These are phyloP conservation scores for Phenacoccus solenopsis DNA, from an alignment of 1,140 invertebrate genomes.

Conservation along the genomic window DNA sequence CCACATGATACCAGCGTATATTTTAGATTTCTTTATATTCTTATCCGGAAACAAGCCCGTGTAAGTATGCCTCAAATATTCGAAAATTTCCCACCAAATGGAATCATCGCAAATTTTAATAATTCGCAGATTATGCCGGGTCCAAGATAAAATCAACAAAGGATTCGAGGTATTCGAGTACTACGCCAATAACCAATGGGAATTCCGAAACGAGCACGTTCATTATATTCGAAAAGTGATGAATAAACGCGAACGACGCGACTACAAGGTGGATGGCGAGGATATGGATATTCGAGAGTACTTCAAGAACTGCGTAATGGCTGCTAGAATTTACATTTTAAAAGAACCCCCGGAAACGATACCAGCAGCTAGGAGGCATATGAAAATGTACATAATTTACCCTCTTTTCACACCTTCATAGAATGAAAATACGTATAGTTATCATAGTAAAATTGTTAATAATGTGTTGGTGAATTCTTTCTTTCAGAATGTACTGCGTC, in stretches of 20 bases:
- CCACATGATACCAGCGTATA: conserved; percentile 69
- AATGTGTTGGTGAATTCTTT: conserved; percentile 23
- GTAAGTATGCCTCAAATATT: too few relatives aligned
- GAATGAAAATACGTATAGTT: conserved; percentile 19
- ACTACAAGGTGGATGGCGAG: conserved; percentile 56
- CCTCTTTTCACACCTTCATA: conserved; percentile 18
- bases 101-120: too few relatives aligned
- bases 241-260: conserved; percentile 47
- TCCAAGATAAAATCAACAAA: conserved; percentile 62
- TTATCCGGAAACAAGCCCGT: conserved; percentile 68
- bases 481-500: conserved; percentile 49
- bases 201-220: conserved; percentile 53
- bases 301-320: conserved; percentile 56
- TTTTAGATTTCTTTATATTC: conserved; percentile 61
- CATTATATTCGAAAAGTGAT: conserved; percentile 42
- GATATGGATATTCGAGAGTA: conserved; percentile 57
- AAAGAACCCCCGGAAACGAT: conserved; percentile 73
- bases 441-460: conserved; percentile 20
- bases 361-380: conserved; percentile 61
- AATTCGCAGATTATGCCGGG: conserved; percentile 41
- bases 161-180: conserved; percentile 76
- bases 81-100: neutral
- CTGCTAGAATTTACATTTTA: conserved; percentile 60
- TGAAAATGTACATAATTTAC: conserved; percentile 43
- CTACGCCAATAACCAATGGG: conserved; percentile 74